Conservation (phyloP, 2,113 vertebrate species). For the Datnioides undecimradiatus region DNA sequence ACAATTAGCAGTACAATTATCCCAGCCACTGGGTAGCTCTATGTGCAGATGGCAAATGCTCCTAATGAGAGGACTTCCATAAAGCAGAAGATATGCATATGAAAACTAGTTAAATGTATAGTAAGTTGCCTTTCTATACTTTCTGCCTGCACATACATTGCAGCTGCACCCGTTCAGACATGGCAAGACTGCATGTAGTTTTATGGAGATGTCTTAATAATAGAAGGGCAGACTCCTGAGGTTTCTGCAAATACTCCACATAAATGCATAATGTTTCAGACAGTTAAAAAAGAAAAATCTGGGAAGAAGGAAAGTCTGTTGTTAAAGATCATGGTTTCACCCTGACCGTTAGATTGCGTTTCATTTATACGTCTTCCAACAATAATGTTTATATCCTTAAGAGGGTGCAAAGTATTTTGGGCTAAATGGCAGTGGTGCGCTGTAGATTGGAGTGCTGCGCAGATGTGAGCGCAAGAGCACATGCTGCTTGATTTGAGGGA, state of each 20-base stretch:
- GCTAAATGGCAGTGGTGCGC: conserved; percentile 56
- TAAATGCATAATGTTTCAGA: conserved; percentile 48
- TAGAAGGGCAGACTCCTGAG: conserved; percentile 52
- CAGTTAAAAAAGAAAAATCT: conserved; percentile 26
- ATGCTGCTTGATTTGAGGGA: conserved; percentile 74
- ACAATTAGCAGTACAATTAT: conserved; percentile 76
- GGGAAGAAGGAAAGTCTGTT: conserved; percentile 48
- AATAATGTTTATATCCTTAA: conserved; percentile 77
- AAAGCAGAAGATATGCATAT: conserved; percentile 15
- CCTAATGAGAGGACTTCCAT: conserved; percentile 53
- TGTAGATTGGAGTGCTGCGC: conserved; percentile 47
- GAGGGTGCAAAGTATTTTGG: conserved; percentile 72
- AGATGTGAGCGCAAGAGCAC: conserved; percentile 67
- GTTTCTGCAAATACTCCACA: conserved; percentile 44
- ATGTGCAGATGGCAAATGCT: conserved; percentile 63
- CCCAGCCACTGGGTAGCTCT: conserved; percentile 65
- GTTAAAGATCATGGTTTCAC: conserved; percentile 73
- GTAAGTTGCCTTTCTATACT: conserved; percentile 1
- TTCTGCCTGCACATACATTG: neutral
- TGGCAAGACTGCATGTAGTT: conserved; percentile 29
- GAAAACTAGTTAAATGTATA: conserved; percentile 2
- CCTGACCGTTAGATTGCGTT: conserved; percentile 63
- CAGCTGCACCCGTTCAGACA: conserved; percentile 18
- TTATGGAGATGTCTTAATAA: conserved; percentile 53
- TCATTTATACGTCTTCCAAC: conserved; percentile 69